phyloP scores from a whole-genome alignment of 2,797 vertebrate species.

The Sciaenops ocellatus region DNA sequence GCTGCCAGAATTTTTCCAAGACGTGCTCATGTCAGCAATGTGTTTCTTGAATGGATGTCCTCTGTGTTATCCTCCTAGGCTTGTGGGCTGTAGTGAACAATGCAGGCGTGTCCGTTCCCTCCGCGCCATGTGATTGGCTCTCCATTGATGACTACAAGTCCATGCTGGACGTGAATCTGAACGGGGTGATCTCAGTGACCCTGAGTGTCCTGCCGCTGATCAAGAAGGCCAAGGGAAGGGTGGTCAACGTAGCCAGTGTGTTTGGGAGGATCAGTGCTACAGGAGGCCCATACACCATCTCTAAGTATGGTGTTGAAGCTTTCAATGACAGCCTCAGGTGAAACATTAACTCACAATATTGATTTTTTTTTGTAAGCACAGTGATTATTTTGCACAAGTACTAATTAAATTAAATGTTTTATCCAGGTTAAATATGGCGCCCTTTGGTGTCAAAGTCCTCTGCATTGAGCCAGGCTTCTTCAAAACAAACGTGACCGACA shows the following conservation, averaged over 20 bases:
- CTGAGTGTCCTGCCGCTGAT: conserved; percentile 84
- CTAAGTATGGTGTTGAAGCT: conserved; percentile 84
- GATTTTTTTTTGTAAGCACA: neutral
- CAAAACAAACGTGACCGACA: conserved; percentile 80
- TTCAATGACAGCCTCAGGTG: conserved; percentile 87
- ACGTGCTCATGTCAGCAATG: no score
- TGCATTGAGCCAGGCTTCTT: conserved; percentile 88
- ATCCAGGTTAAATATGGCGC: conserved; percentile 72
- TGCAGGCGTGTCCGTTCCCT: conserved; percentile 79
- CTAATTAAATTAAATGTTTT: neutral
- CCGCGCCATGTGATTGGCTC: conserved; percentile 80
- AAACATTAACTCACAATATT: conserved; percentile 13
- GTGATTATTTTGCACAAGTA: neutral
- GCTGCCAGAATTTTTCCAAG: no score
- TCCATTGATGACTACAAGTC: conserved; percentile 80
- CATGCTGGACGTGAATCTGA: conserved; percentile 85
- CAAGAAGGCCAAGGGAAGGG: conserved; percentile 84
- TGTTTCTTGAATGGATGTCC: neutral
- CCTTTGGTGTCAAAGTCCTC: conserved; percentile 83
- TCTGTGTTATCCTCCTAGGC: conserved; percentile 62
- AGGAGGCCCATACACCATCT: conserved; percentile 81
- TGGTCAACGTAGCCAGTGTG: conserved; percentile 86
- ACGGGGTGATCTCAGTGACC: conserved; percentile 83
- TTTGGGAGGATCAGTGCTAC: conserved; percentile 79
- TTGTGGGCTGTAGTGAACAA: conserved; percentile 88